A percentile compares a stretch with the other conserved stretches of the same genome.
These are phyloP conservation scores for Zhengitettix transpicula DNA, from an alignment of 2,888 invertebrate genomes.

Conservation along the genomic window DNA sequence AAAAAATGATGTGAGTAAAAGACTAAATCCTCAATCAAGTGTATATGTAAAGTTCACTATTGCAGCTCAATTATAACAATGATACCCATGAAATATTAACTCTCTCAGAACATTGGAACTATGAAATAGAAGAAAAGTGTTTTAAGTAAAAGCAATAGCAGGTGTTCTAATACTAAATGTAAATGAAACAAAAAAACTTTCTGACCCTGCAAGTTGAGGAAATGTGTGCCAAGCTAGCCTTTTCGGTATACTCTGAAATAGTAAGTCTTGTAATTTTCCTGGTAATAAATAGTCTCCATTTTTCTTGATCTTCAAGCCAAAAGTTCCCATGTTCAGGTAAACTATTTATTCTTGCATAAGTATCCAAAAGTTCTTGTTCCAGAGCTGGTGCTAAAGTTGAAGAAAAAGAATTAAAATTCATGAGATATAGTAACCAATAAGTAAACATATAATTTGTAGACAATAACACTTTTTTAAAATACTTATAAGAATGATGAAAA, in stretches of 20 bases:
- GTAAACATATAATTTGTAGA: too few species aligned
- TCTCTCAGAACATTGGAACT: neutral
- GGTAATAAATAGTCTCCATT: conserved; percentile 14
- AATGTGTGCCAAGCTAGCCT: conserved; percentile 11
- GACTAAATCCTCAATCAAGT: too few species aligned
- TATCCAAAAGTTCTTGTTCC: conserved; percentile 13
- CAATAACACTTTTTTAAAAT: too few species aligned
- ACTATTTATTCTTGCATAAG: conserved; percentile 10
- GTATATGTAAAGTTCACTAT: too few species aligned
- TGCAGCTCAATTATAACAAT: neutral
- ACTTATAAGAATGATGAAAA: too few species aligned
- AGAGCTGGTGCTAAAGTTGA: conserved; percentile 9
- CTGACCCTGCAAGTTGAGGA: conserved; percentile 13
- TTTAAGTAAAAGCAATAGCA: neutral
- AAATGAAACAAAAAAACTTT: neutral
- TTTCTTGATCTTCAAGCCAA: conserved; percentile 11
- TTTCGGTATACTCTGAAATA: conserved; percentile 13
- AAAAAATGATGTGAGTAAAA: too few species aligned
- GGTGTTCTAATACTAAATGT: neutral
- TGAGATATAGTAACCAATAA: too few species aligned
- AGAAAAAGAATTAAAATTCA: too few species aligned
- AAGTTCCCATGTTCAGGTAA: conserved; percentile 7
- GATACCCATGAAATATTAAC: neutral
- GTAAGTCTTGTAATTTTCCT: conserved; percentile 10
- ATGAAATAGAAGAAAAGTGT: neutral